Conservation (phyloP, 2,113 vertebrate genomes). For the Enhydra lutris region DNA sequence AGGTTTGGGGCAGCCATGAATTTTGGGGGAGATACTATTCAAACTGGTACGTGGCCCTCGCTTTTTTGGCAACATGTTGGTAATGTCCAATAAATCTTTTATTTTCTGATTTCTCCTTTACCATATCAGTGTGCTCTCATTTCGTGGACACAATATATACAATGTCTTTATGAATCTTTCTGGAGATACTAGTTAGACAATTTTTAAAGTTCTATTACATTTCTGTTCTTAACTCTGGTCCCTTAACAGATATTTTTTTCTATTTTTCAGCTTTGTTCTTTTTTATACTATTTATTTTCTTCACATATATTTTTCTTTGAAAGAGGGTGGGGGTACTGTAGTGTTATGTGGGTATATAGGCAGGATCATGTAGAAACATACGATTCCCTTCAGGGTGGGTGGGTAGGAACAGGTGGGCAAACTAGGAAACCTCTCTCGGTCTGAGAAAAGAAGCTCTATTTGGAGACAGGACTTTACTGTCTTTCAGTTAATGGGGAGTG, state of each 20-base stretch:
- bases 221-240: not conserved
- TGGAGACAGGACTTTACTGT: not conserved
- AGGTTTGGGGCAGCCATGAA: not conserved
- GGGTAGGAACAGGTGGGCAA: not conserved
- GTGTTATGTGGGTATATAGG: not conserved
- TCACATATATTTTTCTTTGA: not conserved
- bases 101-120: slow-evolving; percentile 4
- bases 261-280: not conserved
- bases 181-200: not conserved
- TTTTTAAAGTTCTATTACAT: not conserved
- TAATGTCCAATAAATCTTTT: not conserved
- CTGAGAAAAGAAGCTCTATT: not conserved
- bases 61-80: not conserved
- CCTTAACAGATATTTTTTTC: not conserved
- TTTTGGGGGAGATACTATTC: not conserved
- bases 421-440: not conserved
- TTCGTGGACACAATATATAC: not conserved
- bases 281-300: not conserved
- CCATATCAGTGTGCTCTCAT: not conserved
- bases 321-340: not conserved
- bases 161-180: not conserved
- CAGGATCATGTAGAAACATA: not conserved
- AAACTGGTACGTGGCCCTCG: not conserved
- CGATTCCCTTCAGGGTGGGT: not conserved
- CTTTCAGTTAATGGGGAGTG: not conserved